These are phyloP conservation scores for Procambarus clarkii DNA, from an alignment of 1,140 invertebrate species.

Conservation along the genomic window DNA sequence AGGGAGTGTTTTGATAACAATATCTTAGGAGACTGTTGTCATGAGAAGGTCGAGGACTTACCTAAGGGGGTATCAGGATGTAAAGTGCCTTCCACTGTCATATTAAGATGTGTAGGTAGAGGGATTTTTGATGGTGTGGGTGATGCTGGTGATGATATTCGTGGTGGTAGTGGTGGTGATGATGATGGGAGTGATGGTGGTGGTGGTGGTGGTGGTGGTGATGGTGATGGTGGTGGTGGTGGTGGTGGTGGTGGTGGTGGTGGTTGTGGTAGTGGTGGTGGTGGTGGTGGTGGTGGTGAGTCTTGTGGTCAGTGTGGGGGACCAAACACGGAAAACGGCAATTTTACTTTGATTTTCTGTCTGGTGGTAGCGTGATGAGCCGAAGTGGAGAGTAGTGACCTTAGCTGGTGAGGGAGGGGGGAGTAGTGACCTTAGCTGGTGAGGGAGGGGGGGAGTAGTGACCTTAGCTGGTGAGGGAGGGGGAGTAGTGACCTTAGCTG, in stretches of 20 bases:
- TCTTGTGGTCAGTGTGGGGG: background rate
- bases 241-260: background rate
- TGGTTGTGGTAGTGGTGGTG: background rate
- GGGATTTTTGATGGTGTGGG: background rate
- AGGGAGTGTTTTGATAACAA: no score
- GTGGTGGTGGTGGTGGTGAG: background rate
- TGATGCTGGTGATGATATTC: background rate
- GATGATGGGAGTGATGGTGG: background rate
- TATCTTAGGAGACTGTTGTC: no score
- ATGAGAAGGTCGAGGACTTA: no score
- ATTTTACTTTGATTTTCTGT: conserved; percentile 13
- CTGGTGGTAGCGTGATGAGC: background rate
- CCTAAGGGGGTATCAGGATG: no score
- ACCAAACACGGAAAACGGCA: background rate
- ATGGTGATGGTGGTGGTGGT: background rate
- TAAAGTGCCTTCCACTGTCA: no score
- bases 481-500: no score
- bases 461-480: no score
- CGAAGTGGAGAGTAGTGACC: background rate
- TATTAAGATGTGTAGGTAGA: no score
- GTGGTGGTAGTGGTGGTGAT: background rate
- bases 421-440: background rate
- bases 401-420: background rate
- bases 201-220: background rate
- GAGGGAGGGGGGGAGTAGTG: background rate